These are phyloP conservation scores for Centruroides vittatus DNA, from an alignment of 1,140 invertebrate genomes.

Conservation along the genomic window DNA sequence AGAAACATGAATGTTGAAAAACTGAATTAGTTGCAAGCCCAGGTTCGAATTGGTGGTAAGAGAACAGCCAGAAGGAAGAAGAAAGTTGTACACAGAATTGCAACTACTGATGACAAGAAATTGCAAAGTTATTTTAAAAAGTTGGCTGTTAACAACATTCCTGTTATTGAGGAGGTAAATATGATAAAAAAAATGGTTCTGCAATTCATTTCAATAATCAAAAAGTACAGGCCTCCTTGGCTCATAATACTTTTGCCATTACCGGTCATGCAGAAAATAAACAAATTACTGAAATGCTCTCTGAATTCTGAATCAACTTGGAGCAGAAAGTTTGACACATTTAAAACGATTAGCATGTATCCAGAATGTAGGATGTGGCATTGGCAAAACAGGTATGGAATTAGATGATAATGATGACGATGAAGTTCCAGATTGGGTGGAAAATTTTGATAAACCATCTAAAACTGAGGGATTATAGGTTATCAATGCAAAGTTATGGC, in stretches of 20 bases:
- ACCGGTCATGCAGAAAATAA: constrained; percentile 95
- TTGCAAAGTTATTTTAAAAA: not conserved
- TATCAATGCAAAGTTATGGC: too few relatives aligned
- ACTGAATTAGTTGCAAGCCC: constrained; percentile 78
- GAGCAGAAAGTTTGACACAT: constrained; percentile 81
- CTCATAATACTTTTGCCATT: constrained; percentile 96
- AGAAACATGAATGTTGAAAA: constrained; percentile 82
- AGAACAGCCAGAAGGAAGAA: not conserved
- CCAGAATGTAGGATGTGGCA: constrained; percentile 35
- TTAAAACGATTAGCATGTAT: constrained; percentile 81
- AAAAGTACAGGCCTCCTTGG: constrained; percentile 94
- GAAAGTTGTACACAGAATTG: not conserved
- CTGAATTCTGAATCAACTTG: constrained; percentile 92
- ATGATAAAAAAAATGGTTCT: constrained; percentile 78
- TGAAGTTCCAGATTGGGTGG: too few relatives aligned
- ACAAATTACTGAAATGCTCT: constrained; percentile 87
- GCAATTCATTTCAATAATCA: constrained; percentile 99
- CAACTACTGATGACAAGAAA: not conserved
- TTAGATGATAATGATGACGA: not conserved
- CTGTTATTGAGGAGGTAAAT: not conserved
- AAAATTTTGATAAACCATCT: too few relatives aligned
- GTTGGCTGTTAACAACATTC: not conserved
- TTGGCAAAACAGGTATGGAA: not conserved
- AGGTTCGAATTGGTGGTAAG: constrained; percentile 92
- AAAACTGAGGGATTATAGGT: too few relatives aligned